Base-by-base conservation (phyloP, 2,888 invertebrate genomes). In the Drosophila quinaria region DNA sequence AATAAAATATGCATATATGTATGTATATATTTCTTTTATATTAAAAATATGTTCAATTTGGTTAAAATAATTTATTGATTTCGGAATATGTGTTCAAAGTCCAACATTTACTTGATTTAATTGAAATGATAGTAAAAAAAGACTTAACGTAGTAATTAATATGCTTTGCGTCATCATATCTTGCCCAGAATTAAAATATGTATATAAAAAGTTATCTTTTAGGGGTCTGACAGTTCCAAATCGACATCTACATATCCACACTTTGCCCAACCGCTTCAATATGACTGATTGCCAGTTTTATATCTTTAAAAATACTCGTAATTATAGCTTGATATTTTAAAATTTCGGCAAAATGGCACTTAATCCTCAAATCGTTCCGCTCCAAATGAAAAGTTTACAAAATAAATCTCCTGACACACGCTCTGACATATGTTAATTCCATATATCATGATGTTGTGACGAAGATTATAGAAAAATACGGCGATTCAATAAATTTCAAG, bases 41-140 rank as follows among this genome's bases (percentile, higher is more conserved):
- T 86, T 75, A 87, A 81, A 71, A 81, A 68, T 65, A 71, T 59
- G 63, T 63, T 85, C 67, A 62, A 63, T 82, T 86, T 80, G 80
- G 80, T 89, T 80, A 90, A 88, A 90, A 90, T 87, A 87, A 87
- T 88, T 87, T 86, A 86, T 87, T 87, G 85, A 70, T 74, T 75
- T 80, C 75, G 67, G 65, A 87, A 89, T 72, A 67, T 66, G 65
- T 69, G 29, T 72, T 82, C 15, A 74, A 83, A 66, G 69, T 66
- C 66, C 74, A 78, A 74, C 70, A 74, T 66, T 77, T 67, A 62
- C 65, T 76, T 74, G 59, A 69, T 46, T 74, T 65, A 67, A 68
- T 88, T 77, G 70, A 80, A 76, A 69, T 58, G 55, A 49, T 70
- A 50, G 65, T 68, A 77, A 86, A 79, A 87, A 59, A 66, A 62